Base-by-base conservation (phyloP, 2,888 invertebrate species). In the Mythimna loreyi region DNA sequence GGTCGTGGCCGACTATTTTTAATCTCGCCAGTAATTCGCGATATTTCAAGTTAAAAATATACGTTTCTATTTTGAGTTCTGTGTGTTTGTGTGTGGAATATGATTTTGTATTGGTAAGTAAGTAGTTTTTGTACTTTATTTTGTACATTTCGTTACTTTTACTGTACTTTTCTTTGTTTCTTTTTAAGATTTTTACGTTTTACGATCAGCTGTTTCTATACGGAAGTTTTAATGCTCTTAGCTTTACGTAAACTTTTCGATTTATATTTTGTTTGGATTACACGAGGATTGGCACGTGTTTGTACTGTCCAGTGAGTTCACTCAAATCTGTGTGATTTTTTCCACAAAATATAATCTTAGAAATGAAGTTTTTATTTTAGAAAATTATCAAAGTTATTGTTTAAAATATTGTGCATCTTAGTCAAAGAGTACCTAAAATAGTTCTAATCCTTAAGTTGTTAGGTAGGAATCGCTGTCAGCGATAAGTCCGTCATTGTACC, bases 91-190 rank as follows among this genome's bases (percentile, higher is more conserved):
- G 85, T 84, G 81, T 86, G 87, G 88, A 91, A 82, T 79, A 94
- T 94, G 94, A 92, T 94, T 88, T 92, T 94, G 86, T 89, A 90
- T 85, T 83, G 94, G 94, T 94, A 86, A 94, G 94, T 94, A 81
- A 91, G 91, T 92, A 91, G 88, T 83, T 80, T 84, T 25, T 73
- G 4, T 40, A 13, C 0, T 30, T 53, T 30, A 25, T 21, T 30
- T 45, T 28, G 11, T 36, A 11, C 8, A 40, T 36, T 36, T 9
- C 11, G 1, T 36, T n/a, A 2, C 2, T 45, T 19, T 52, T 49
- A 36, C 0, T 71, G 2, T 23, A 7, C 2, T 25, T 7, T 45
- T 21, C 25, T 43, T 49, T 36, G 19, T 0, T 64, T 0, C 28
- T 13, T 1, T 47, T 53, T 9, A 0, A n/a, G 30, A 2, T 13